phyloP scores from a whole-genome alignment of 2,888 invertebrate genomes.

The Drosophila meridionalis region DNA sequence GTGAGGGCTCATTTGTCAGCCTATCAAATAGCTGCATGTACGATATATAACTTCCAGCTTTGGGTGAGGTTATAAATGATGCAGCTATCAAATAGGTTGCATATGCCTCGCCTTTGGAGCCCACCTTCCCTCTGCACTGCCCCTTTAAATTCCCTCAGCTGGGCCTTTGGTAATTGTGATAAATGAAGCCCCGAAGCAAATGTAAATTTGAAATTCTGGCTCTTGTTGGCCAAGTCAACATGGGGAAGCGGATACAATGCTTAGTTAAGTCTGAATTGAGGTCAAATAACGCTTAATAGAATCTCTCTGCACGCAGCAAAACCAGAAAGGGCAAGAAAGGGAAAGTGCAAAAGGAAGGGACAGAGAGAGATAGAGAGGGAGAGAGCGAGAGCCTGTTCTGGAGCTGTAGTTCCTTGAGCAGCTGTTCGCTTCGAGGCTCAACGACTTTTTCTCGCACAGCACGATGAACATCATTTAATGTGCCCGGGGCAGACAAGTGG shows the following conservation, averaged over 20 bases:
- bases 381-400: neutral
- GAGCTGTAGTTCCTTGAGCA: constrained; percentile 21
- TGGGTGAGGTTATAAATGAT: constrained; percentile 32
- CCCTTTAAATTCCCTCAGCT: neutral
- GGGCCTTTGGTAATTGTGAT: constrained; percentile 27
- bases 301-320: constrained; percentile 20
- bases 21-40: neutral
- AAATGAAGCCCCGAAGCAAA: constrained; percentile 21
- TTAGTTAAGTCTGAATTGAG: constrained; percentile 37
- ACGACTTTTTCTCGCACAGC: constrained; percentile 49
- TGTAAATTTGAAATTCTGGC: constrained; percentile 32
- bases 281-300: constrained; percentile 54
- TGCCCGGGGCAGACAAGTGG: constrained; percentile 39
- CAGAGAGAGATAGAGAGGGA: neutral
- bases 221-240: neutral
- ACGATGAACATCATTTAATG: constrained; percentile 60
- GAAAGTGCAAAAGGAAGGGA: neutral
- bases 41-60: neutral
- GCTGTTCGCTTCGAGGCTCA: constrained; percentile 46
- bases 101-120: neutral
- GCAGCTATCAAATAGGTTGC: constrained; percentile 11
- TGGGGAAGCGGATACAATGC: constrained; percentile 28
- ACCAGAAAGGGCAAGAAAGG: neutral
- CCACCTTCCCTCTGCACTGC: neutral
- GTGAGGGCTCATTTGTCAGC: constrained; percentile 9